Evolutionary conservation across 2,113 vertebrate genomes (phyloP), one percentile per base, ranked within the genome.

Genomic region (Brachypteracias leptosomus): DNA sequence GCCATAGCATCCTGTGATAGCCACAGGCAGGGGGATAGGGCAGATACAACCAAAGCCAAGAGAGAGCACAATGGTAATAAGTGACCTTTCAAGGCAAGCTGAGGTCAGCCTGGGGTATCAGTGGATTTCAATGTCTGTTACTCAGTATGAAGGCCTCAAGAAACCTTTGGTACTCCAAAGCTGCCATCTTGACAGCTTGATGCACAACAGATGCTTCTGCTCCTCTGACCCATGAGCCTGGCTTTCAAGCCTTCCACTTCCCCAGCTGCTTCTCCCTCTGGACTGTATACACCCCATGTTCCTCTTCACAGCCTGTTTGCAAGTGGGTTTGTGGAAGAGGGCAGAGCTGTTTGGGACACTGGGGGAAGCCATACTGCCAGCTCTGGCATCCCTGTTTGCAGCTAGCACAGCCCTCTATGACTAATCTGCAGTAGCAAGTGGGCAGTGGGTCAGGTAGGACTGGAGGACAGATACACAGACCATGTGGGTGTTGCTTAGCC

Each of bases 371-470:
- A 0, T 31, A 31, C 20, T 80, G 40, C 42, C 42, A 28, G 44
- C 31, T 54, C 42, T 16, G 25, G 16, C 62, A 66, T 13, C 46
- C 35, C 21, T 4, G 26, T 46, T 7, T 65, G 61, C 36, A 75
- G 71, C 21, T 44, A 70, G 79, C 46, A 47, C 26, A 76, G 63
- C 16, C 22, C 42, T 47, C 47, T 31, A 9, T 46, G 70, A 67
- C 19, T 52, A 7, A 62, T 9, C 24, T 44, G 42, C 9, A 11
- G 18, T 35, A 31, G 42, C 0, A 2, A 67, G 28, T 1, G 33
- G 47, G 40, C 11, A 11, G 42, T 36, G 58, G 36, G 20, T 78
- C 51, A 52, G 11, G 28, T 61, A 62, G 51, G 36, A 49, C 10
- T 7, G n/a, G 35, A 63, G 36, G 40, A 61, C 20, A 80, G 49